phyloP scores from a whole-genome alignment of 2,113 vertebrate species.

The Meles meles region DNA sequence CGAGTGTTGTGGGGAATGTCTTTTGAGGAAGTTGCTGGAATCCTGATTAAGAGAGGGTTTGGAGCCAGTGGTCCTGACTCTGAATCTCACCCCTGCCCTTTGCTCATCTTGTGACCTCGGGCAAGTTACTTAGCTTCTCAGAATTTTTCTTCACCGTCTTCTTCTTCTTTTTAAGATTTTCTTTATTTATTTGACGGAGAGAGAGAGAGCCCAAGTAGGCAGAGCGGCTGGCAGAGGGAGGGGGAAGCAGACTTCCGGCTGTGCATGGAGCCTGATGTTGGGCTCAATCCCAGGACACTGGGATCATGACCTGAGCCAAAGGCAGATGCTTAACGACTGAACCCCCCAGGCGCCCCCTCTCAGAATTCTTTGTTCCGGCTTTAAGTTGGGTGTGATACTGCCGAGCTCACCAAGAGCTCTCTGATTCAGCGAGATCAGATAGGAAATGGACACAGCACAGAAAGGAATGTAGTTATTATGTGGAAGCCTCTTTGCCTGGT shows the following conservation, averaged over 20 bases:
- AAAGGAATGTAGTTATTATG: not conserved
- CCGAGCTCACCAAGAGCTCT: not conserved
- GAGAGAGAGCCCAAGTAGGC: too few relatives aligned
- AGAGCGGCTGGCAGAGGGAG: too few relatives aligned
- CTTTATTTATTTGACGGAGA: too few relatives aligned
- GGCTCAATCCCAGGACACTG: too few relatives aligned
- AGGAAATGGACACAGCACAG: not conserved
- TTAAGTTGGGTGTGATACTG: not conserved
- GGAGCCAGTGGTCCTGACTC: not conserved
- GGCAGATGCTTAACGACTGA: too few relatives aligned
- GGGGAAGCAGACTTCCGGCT: too few relatives aligned
- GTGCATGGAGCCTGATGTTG: too few relatives aligned
- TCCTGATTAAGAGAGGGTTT: not conserved
- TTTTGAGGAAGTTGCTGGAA: not conserved
- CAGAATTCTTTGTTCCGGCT: not conserved
- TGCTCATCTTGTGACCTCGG: not conserved
- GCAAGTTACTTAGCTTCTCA: not conserved
- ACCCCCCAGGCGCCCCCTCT: not conserved
- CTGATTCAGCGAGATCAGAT: not conserved
- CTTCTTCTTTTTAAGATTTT: too few relatives aligned
- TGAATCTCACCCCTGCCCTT: not conserved
- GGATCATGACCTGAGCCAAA: too few relatives aligned
- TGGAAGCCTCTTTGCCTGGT: not conserved
- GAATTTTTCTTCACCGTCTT: not conserved
- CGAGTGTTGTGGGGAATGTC: not conserved